phyloP scores from a whole-genome alignment of 2,113 vertebrate species.

The Mus spicilegus region DNA sequence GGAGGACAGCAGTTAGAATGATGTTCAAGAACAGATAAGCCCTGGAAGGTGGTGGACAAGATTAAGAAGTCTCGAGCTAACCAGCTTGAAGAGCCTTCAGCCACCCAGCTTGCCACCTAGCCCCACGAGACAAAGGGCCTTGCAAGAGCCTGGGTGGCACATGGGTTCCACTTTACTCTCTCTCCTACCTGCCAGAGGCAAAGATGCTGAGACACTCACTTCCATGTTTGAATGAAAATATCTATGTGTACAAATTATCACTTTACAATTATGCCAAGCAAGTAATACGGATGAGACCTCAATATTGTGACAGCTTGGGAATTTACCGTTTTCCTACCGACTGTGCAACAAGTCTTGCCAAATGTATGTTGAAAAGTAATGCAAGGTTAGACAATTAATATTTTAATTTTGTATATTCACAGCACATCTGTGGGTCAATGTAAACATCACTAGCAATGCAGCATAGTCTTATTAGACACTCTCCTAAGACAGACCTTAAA shows the following conservation, averaged over 20 bases:
- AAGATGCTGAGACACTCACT: constrained; percentile 70
- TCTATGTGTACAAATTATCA: constrained; percentile 88
- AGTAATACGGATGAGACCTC: constrained; percentile 85
- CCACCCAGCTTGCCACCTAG: neutral
- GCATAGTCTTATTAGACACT: neutral
- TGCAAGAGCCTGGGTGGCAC: too few relatives aligned
- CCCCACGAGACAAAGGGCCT: neutral
- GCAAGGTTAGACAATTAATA: constrained; percentile 63
- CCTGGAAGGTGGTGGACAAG: neutral
- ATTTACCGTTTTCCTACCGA: constrained; percentile 84
- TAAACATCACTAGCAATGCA: constrained; percentile 49
- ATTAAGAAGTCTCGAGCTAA: neutral
- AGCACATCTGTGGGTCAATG: constrained; percentile 71
- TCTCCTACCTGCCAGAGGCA: constrained; percentile 79
- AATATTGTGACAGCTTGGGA: constrained; percentile 87
- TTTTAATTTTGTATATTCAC: constrained; percentile 64
- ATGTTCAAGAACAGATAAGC: neutral
- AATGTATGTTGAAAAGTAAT: constrained; percentile 75
- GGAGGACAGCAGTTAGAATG: neutral
- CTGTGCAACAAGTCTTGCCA: constrained; percentile 83
- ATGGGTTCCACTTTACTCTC: neutral
- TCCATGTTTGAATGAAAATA: constrained; percentile 87
- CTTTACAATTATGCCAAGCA: constrained; percentile 89
- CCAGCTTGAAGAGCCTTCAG: too few relatives aligned
- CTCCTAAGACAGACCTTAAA: constrained; percentile 67